Base-by-base conservation (phyloP, 2,113 vertebrate genomes). In the Ramphastos sulfuratus region DNA sequence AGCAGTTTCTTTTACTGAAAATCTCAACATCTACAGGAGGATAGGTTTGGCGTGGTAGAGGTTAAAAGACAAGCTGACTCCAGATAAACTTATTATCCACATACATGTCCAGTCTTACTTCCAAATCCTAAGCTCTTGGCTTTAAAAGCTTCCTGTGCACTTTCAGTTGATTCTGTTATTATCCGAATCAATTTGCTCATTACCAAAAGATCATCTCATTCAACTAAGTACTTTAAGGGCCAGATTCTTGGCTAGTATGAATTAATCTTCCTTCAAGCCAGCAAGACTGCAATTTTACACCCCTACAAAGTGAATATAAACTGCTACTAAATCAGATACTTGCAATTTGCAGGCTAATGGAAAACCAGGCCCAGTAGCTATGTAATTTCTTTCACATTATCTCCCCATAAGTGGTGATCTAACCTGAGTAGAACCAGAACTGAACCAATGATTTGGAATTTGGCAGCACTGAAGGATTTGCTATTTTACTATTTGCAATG, bases 121-220 rank as follows among this genome's bases (percentile, higher is more conserved):
- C 70, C 67, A 35, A 85, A 65, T 91, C 94, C 72, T 82, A 80
- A 92, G 27, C 60, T 72, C 58, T 85, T 75, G 72, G 89, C 58
- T 75, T 93, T 82, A 87, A 83, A 24, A 89, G 72, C 67, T 92
- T 95, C 89, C 72, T 92, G 65, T 60, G 46, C 1, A 10, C 93
- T 93, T 94, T 91, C 73, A 55, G 65, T 92, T 91, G 89, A 85
- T 96, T 90, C 69, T 93, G 58, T 89, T 92, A 90, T 86, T 89
- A 95, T 65, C 87, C 90, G 54, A 86, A 94, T 93, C 94, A 94
- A 93, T 95, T 81, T 88, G 39, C 31, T 96, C 76, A 78, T 94
- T 95, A 93, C 79, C 61, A 80, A 75, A 94, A 81, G 61, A 94
- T 90, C 91, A 89, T 85, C 67, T 76, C 50, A 80, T 73, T 87